Evolutionary conservation across 1,140 invertebrate genomes (phyloP).

Genomic region (Penaeus japonicus): DNA sequence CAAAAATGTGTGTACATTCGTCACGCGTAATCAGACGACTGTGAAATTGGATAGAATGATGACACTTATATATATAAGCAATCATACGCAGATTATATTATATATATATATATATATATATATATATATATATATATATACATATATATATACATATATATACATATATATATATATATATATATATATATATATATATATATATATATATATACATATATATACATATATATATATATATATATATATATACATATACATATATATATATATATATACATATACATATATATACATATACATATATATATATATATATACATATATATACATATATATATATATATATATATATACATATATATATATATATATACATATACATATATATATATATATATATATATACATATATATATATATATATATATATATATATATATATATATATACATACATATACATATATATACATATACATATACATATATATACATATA

Average conservation of each 20-base stretch:
- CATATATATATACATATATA: conserved; percentile 22
- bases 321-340: conserved; percentile 4
- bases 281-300: background rate
- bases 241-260: conserved; percentile 9
- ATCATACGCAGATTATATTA: too few relatives aligned
- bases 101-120: background rate
- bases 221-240: conserved; percentile 29
- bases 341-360: background rate
- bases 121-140: conserved; percentile 8
- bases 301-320: background rate
- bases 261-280: background rate
- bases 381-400: conserved; percentile 10
- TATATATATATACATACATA: conserved; percentile 9
- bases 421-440: too few relatives aligned
- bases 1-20: too few relatives aligned
- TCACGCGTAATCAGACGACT: too few relatives aligned
- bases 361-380: conserved; percentile 20
- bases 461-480: conserved; percentile 17
- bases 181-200: background rate
- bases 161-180: conserved; percentile 11
- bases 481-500: background rate
- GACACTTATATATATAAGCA: too few relatives aligned
- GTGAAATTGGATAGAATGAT: too few relatives aligned
- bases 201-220: conserved; percentile 33
- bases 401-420: conserved; percentile 9